Conservation (phyloP, 2,888 invertebrate species). For the Zootermopsis nevadensis region DNA sequence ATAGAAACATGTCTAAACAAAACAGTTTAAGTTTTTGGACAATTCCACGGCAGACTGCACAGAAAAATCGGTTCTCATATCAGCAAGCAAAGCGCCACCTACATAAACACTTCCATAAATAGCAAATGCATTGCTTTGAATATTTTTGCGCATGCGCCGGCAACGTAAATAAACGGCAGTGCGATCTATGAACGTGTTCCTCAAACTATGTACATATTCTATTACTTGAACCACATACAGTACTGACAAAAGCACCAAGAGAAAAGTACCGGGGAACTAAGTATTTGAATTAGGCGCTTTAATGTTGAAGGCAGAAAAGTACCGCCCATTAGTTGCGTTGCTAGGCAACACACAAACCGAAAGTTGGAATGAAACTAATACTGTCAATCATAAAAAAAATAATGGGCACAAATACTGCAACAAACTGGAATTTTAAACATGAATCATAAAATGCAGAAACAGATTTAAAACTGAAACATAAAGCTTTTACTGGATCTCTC, state of each 20-base stretch:
- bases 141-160: constrained; percentile 10
- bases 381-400: not conserved
- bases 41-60: not conserved
- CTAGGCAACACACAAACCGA: not conserved
- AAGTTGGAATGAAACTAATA: too few relatives aligned
- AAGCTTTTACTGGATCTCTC: not conserved
- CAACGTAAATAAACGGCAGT: not conserved
- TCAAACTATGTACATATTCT: not conserved
- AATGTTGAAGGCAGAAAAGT: not conserved
- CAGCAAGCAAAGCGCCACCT: not conserved
- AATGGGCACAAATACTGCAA: too few relatives aligned
- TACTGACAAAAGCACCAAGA: not conserved
- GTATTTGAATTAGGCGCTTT: not conserved
- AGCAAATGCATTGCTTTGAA: constrained; percentile 21
- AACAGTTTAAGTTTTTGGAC: not conserved
- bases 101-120: not conserved
- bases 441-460: too few relatives aligned
- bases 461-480: too few relatives aligned
- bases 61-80: not conserved
- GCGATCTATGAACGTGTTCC: not conserved
- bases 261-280: not conserved
- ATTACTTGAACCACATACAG: not conserved
- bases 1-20: not conserved
- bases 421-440: too few relatives aligned
- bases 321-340: not conserved